Conservation (phyloP, 2,113 vertebrate genomes). For the Chamaetylas fuelleborni region DNA sequence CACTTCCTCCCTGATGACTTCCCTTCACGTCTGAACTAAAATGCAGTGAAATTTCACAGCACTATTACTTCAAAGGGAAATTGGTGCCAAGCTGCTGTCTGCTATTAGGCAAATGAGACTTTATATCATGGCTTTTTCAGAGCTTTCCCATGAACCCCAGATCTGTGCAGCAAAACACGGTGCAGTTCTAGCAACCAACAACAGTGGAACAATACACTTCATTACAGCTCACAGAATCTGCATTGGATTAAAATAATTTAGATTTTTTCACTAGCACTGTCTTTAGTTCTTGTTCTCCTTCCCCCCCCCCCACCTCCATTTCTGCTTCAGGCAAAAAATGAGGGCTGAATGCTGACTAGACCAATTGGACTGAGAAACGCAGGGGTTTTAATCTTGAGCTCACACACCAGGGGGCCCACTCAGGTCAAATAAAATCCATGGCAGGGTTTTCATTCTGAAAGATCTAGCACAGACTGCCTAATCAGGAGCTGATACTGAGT, state of each 20-base stretch:
- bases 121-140: neutral
- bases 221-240: constrained; percentile 7
- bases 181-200: neutral
- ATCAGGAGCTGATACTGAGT: neutral
- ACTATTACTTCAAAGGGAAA: neutral
- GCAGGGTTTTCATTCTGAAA: neutral
- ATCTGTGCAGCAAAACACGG: neutral
- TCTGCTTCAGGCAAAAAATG: neutral
- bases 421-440: neutral
- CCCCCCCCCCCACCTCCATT: neutral
- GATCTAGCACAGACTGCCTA: neutral
- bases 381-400: neutral
- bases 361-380: neutral
- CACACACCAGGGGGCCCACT: neutral
- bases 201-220: neutral
- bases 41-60: neutral
- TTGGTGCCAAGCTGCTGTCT: neutral
- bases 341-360: constrained; percentile 32
- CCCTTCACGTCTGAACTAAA: neutral
- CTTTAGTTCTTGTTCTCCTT: neutral
- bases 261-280: constrained; percentile 14
- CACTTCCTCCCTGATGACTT: neutral
- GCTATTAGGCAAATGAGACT: constrained; percentile 13
- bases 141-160: constrained; percentile 15
- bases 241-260: constrained; percentile 44